Base-by-base conservation (phyloP, 92 coral and sea anemone genomes). In the Plumapathes pennacea region DNA sequence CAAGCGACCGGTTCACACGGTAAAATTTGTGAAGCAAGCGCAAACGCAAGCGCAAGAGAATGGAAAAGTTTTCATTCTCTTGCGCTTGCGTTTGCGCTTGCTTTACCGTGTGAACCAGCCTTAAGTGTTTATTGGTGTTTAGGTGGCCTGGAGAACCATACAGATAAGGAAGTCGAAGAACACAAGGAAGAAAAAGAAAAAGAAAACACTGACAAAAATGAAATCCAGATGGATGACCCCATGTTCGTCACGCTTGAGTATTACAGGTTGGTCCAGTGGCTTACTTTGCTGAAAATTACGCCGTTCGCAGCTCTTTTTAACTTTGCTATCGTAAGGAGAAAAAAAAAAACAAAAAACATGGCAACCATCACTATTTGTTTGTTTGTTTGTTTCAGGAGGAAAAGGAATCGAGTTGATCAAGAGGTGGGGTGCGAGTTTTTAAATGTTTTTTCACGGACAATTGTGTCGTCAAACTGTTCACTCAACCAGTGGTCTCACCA, bases 351-450 rank as follows among this genome's bases (percentile, higher is more conserved):
- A 41, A 24, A 41, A 14, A 6, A 19, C 0, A 36, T 49, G 6
- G 13, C 5, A 2, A 15, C 12, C n/a, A 17, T 0, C 8, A 12
- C 13, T 2, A 32, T 5, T 29, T 28, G 11, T 18, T 17, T 39
- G 20, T 11, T 41, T 17, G 40, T 25, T 31, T 9, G 47, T 17
- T 3, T 28, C 38, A 64, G 71, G 22, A 18, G 71, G 15, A 64
- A 49, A 27, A 64, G 71, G 20, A 64, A 64, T 60, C 50, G 71
- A 60, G 36, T 50, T 57, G 71, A 64, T 17, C 48, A 50, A 10
- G 47, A 64, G 71, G 71, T 50, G 50, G 14, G 14, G 33, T 23
- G 22, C 23, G n/a, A 14, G n/a, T n/a, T n/a, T n/a, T n/a, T n/a
- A n/a, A n/a, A n/a, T n/a, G n/a, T n/a, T n/a, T n/a, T n/a, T n/a